Evolutionary conservation across 2,113 vertebrate species (phyloP), one percentile per base, ranked within the genome.

Genomic region (Charadrius vociferus): DNA sequence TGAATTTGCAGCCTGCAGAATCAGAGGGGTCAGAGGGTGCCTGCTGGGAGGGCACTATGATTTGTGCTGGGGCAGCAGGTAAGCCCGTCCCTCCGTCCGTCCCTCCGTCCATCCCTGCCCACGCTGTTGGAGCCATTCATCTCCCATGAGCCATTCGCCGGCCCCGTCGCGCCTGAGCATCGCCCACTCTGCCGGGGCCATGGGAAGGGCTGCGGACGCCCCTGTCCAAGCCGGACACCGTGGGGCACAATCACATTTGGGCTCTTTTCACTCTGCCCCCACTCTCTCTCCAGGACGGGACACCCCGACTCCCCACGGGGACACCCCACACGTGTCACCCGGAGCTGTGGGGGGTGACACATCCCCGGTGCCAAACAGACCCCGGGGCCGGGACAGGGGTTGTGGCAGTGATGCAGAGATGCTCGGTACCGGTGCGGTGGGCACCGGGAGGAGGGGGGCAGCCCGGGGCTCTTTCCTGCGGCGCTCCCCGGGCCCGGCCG

Each of bases 111-210:
- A 3, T 34, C 68, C 43, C 81, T 81, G n/a, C 55, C 59, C 53
- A 56, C 14, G 1, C 36, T n/a, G 14, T 5, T 16, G 9, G 18
- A 39, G 21, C 3, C 5, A 56, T 32, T 53, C 4, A 10, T 19
- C 47, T 47, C 81, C 68, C 77, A 8, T 3, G 26, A 36, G 68
- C 47, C 6, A 1, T 2, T n/a, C 1, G 1, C 24, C 43, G 16
- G 61, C 52, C 56, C 36, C 6, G 3, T 1, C 8, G 3, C 3
- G 8, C 37, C 80, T 6, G 2, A 72, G 26, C 81, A 34, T 1
- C 9, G 1, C 50, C 24, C 52, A 3, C 18, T 21, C 47, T 5
- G 2, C 0, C 1, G 30, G 32, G 56, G 18, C 50, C 6, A 5
- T 52, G 12, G 18, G 41, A 37, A 32, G 61, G 41, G 24, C 62